Evolutionary conservation across 2,888 invertebrate species (phyloP).

Genomic region (Tipula unca): DNA sequence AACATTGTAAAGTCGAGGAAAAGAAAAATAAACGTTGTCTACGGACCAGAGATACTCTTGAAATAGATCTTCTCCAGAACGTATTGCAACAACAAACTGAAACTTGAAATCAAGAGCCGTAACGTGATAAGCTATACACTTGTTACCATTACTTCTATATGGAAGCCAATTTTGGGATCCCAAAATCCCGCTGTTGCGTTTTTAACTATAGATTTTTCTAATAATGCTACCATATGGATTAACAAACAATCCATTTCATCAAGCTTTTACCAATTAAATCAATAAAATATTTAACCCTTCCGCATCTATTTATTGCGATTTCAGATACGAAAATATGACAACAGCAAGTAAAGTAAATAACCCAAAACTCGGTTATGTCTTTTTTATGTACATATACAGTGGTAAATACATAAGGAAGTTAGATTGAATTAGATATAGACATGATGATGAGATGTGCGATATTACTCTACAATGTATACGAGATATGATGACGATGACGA

Average conservation of each 20-base stretch:
- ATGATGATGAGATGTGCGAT: not conserved
- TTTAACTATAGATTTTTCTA: not conserved
- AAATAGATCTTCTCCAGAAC: too few species aligned
- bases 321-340: not conserved
- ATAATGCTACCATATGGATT: not conserved
- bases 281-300: constrained; percentile 1
- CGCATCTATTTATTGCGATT: not conserved
- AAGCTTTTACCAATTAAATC: not conserved
- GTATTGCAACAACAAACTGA: too few species aligned
- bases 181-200: too few species aligned
- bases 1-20: too few species aligned
- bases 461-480: not conserved
- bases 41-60: too few species aligned
- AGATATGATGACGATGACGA: not conserved
- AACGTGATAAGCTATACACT: too few species aligned
- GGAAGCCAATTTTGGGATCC: too few species aligned
- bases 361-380: not conserved
- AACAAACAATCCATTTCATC: not conserved
- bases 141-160: too few species aligned
- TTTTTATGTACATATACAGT: not conserved
- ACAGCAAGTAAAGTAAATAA: not conserved
- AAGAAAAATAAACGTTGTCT: too few species aligned
- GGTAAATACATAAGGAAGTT: not conserved
- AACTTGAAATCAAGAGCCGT: too few species aligned
- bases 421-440: not conserved